Percentiles rank a stretch among this genome's conserved stretches.
These are phyloP conservation scores for Hiodon tergisus DNA, from an alignment of 2,113 vertebrate genomes.

Conservation along the genomic window DNA sequence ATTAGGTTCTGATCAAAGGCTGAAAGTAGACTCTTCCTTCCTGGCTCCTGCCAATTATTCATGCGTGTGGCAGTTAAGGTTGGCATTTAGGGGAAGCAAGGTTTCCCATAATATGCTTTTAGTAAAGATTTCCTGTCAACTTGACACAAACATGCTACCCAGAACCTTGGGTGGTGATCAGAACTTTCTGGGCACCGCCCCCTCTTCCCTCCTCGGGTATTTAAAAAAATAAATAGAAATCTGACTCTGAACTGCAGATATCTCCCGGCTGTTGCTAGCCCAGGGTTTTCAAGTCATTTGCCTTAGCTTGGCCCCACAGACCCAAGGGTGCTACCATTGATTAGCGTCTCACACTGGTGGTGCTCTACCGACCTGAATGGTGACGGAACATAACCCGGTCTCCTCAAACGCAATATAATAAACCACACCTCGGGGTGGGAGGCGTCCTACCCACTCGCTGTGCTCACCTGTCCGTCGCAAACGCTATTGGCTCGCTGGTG, in stretches of 20 bases:
- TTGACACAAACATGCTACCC: constrained; percentile 30
- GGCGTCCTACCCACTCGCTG: not conserved
- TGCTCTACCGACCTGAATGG: not conserved
- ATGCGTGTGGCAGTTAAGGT: constrained; percentile 33
- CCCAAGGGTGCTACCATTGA: not conserved
- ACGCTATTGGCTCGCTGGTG: not conserved
- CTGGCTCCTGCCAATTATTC: constrained; percentile 40
- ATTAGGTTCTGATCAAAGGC: constrained; percentile 41
- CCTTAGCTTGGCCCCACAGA: not conserved
- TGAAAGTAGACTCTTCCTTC: constrained; percentile 24
- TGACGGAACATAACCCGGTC: not conserved
- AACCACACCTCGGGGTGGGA: not conserved
- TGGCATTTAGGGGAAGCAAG: constrained; percentile 46
- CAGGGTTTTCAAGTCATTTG: not conserved
- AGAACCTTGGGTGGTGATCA: constrained; percentile 28
- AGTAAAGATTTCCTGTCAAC: constrained; percentile 66
- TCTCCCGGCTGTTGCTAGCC: not conserved
- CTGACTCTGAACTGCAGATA: not conserved
- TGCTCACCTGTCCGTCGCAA: not conserved
- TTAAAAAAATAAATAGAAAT: not conserved
- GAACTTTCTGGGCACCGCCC: not conserved
- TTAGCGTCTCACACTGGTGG: not conserved
- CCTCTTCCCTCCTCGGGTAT: no score
- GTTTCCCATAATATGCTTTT: constrained; percentile 56
- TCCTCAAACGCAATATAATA: no score